Evolutionary conservation across 2,797 vertebrate genomes (phyloP).

Genomic region (Typhlichthys eigenmanni): DNA sequence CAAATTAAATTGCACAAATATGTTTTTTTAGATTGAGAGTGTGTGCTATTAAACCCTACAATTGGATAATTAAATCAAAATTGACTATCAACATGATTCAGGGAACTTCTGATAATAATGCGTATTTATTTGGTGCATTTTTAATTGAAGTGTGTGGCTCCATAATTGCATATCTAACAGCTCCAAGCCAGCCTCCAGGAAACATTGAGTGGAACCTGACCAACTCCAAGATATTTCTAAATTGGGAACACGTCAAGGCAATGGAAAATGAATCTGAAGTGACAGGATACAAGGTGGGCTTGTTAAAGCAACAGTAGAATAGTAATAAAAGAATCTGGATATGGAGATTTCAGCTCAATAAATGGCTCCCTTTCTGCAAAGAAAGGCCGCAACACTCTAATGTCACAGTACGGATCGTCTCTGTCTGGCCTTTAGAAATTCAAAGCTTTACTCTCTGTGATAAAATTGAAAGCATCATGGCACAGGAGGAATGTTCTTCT

Average conservation of each 20-base stretch:
- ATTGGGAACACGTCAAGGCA: conserved; percentile 88
- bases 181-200: conserved; percentile 83
- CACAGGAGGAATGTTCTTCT: conserved; percentile 24
- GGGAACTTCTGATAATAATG: conserved; percentile 11
- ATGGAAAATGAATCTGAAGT: conserved; percentile 91
- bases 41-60: neutral
- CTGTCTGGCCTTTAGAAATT: conserved; percentile 70
- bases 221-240: conserved; percentile 87
- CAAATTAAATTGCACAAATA: neutral
- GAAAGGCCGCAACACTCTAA: conserved; percentile 54
- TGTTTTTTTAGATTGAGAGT: neutral
- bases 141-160: conserved; percentile 35
- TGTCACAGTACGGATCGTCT: conserved; percentile 62
- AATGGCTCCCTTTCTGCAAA: conserved; percentile 55
- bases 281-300: conserved; percentile 87
- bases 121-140: conserved; percentile 18
- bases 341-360: conserved; percentile 55
- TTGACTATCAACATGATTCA: conserved; percentile 18
- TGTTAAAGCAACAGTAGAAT: conserved; percentile 44
- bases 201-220: conserved; percentile 88
- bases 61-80: conserved; percentile 13
- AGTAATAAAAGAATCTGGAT: conserved; percentile 43
- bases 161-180: conserved; percentile 71
- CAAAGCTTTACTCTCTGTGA: conserved; percentile 67
- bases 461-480: conserved; percentile 50